A percentile compares a stretch with the other conserved stretches of the same genome.
phyloP scores from a whole-genome alignment of 2,888 invertebrate genomes.

The Barypeithes pellucidus region DNA sequence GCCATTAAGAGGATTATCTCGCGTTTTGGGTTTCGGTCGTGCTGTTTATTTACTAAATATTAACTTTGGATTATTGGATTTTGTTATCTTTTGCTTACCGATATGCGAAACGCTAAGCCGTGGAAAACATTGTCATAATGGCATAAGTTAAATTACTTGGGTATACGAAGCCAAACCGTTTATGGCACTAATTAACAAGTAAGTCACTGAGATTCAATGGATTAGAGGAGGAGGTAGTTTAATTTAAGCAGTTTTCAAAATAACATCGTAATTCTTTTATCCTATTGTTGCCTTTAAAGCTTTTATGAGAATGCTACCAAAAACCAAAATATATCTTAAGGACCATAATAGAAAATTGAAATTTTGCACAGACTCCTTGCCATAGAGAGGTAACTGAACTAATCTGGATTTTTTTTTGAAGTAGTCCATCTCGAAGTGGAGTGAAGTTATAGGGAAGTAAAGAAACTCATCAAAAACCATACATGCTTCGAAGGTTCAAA shows the following conservation, averaged over 20 bases:
- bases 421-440: too few species aligned
- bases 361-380: too few species aligned
- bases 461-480: too few species aligned
- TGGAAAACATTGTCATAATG: slow-evolving; percentile 18
- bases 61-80: slow-evolving; percentile 53
- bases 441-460: too few species aligned
- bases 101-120: slow-evolving; percentile 41
- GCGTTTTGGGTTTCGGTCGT: slow-evolving; percentile 53
- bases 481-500: too few species aligned
- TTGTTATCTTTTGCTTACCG: slow-evolving; percentile 47
- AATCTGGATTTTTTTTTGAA: too few species aligned
- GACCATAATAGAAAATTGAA: too few species aligned
- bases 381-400: too few species aligned
- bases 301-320: too few species aligned
- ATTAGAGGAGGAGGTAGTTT: neutral
- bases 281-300: too few species aligned
- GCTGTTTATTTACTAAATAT: slow-evolving; percentile 54
- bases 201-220: neutral
- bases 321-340: too few species aligned
- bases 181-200: neutral
- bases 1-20: slow-evolving; percentile 53
- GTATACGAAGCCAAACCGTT: neutral
- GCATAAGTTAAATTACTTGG: slow-evolving; percentile 11
- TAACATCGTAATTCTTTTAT: too few species aligned
- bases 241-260: neutral